Base-by-base conservation (phyloP, 2,888 invertebrate genomes). In the Mythimna ferrago region DNA sequence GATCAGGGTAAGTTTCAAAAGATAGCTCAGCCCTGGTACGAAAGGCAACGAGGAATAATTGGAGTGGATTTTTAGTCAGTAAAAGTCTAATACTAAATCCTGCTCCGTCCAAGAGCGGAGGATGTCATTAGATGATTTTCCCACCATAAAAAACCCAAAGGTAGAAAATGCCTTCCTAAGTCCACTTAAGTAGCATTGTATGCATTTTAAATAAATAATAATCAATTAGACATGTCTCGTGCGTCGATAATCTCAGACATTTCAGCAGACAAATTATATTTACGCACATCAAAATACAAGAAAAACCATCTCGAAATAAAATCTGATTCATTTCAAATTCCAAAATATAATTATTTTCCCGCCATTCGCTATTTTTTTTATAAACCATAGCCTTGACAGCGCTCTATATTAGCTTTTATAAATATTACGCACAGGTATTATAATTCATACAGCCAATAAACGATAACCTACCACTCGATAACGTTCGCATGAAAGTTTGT, bases 381-480 rank as follows among this genome's bases (percentile, higher is more conserved):
- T 32, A 70, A 73, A 67, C 65, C 73, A 64, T 54, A 75, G 66
- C 81, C 81, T 85, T 86, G 84, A 80, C 81, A 74, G 81, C 78
- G 62, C 19, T 63, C 73, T 75, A 62, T 57, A 85, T 75, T 71
- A 63, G 66, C 67, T 73, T 82, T 80, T 83, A 78, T 76, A 76
- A 77, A 80, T 76, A 79, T 71, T 71, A 78, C 77, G 79, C 86
- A 78, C 77, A 72, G 85, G 86, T 76, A 82, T 82, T 67, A 75
- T 48, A 48, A 48, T 54, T 86, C 82, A 84, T 80, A 74, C 80
- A 80, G 78, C 79, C 85, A 86, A 84, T 82, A 86, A 69, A 66
- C 71, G 85, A 81, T 84, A 86, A 83, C 85, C 76, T 56, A 62
- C 54, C 82, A 80, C 86, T 86, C 73, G 86, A 86, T 86, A 86